Conservation (phyloP, 2,113 vertebrate species). For the Panthera uncia region DNA sequence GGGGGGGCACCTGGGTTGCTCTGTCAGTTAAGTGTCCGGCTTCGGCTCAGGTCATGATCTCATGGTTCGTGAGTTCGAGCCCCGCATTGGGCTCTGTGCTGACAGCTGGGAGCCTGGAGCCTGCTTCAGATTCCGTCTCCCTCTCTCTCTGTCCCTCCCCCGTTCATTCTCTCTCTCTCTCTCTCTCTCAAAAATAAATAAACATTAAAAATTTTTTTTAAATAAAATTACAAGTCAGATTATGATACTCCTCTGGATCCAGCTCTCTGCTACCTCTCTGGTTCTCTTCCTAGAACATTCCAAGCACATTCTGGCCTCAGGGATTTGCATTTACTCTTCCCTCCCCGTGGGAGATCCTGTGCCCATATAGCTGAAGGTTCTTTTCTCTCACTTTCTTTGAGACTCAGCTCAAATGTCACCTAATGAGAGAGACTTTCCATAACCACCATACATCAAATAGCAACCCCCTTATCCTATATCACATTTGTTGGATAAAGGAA, state of each 20-base stretch:
- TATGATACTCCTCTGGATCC: neutral
- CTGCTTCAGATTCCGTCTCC: no score
- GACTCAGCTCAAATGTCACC: conserved; percentile 5
- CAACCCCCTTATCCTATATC: neutral
- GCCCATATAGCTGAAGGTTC: neutral
- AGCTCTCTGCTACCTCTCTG: neutral
- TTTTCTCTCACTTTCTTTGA: conserved; percentile 12
- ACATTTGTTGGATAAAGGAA: conserved; percentile 23
- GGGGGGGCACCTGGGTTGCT: no score
- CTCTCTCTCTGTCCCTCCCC: no score
- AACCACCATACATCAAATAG: neutral
- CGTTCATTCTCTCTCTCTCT: no score
- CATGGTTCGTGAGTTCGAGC: no score
- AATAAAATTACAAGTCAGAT: conserved; percentile 27
- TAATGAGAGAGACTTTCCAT: neutral
- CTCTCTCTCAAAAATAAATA: no score
- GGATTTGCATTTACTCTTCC: conserved; percentile 16
- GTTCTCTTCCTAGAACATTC: neutral
- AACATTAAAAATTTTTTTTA: no score
- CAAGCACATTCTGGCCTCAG: neutral
- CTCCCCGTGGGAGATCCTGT: neutral
- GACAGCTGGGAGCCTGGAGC: no score
- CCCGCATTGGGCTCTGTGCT: no score
- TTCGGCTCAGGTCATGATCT: no score
- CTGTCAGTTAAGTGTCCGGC: no score